A percentile compares a stretch with the other conserved stretches of the same genome.
These are phyloP conservation scores for Montipora cactus DNA, from an alignment of 64 coral and sea anemone species.

Conservation along the genomic window DNA sequence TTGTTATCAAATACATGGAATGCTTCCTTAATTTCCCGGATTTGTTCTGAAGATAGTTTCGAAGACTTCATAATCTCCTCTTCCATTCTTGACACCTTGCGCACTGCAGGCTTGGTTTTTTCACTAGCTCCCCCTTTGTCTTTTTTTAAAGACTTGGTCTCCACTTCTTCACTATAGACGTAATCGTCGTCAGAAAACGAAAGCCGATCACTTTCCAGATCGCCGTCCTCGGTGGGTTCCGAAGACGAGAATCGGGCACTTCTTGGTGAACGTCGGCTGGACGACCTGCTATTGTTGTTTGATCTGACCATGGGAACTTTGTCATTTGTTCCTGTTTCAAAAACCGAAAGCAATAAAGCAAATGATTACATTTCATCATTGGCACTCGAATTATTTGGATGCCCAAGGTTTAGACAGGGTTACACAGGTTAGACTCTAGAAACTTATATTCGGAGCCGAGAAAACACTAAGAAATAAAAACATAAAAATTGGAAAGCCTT, in stretches of 20 bases:
- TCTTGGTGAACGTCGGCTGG: slow-evolving; percentile 14
- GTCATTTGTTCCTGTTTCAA: slow-evolving; percentile 14
- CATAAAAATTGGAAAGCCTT: too few species aligned
- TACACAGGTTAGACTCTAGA: too few species aligned
- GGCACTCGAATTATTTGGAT: not conserved
- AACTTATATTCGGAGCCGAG: too few species aligned
- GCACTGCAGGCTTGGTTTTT: not conserved
- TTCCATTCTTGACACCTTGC: not conserved
- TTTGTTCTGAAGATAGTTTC: slow-evolving; percentile 48
- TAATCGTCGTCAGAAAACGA: slow-evolving; percentile 63
- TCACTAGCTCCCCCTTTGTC: not conserved
- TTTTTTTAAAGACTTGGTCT: not conserved
- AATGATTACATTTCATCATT: not conserved
- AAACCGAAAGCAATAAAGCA: not conserved
- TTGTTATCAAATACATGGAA: slow-evolving; percentile 95
- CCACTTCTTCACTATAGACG: slow-evolving; percentile 25
- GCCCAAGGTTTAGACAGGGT: too few species aligned
- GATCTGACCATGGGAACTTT: not conserved
- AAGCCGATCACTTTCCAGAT: slow-evolving; percentile 62
- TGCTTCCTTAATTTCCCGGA: slow-evolving; percentile 95
- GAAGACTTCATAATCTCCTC: slow-evolving; percentile 43
- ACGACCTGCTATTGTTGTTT: not conserved
- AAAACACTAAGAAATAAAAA: too few species aligned
- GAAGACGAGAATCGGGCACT: slow-evolving; percentile 27
- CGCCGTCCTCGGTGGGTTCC: slow-evolving; percentile 51